Percentiles rank a stretch among this genome's conserved stretches.
Evolutionary conservation across 2,888 invertebrate species (phyloP).

Genomic region (Tillus elongatus): DNA sequence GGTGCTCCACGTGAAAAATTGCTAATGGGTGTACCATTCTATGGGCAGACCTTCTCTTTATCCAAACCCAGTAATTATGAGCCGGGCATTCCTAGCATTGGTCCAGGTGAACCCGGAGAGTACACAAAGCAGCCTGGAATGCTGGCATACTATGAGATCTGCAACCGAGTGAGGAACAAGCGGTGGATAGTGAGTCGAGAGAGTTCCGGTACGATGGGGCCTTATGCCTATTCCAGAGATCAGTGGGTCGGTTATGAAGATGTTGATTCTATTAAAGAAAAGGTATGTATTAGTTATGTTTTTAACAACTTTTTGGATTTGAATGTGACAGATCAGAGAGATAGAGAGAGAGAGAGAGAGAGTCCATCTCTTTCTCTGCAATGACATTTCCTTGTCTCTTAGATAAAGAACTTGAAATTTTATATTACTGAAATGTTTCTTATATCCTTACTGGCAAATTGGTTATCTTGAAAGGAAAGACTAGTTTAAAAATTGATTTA

Average conservation of each 20-base stretch:
- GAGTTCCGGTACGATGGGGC: conserved; percentile 52
- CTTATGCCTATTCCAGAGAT: conserved; percentile 67
- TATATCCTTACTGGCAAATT: no score
- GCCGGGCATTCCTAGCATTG: conserved; percentile 57
- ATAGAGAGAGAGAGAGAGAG: no score
- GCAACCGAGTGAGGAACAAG: conserved; percentile 58
- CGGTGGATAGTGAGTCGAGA: conserved; percentile 58
- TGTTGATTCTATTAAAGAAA: conserved; percentile 61
- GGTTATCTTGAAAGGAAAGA: no score
- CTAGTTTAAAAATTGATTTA: no score
- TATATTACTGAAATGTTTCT: no score
- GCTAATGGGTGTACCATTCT: conserved; percentile 73
- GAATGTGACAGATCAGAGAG: no score
- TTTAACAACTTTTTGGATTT: conserved; percentile 9
- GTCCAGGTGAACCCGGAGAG: conserved; percentile 72
- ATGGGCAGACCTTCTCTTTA: conserved; percentile 77
- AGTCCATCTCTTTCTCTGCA: no score
- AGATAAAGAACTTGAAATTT: no score
- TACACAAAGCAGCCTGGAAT: conserved; percentile 80
- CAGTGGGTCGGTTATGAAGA: conserved; percentile 92
- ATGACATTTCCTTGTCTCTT: no score
- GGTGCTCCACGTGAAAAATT: conserved; percentile 74
- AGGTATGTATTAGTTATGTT: conserved; percentile 52
- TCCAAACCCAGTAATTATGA: conserved; percentile 39
- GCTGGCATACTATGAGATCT: conserved; percentile 80